Evolutionary conservation across 2,797 vertebrate genomes (phyloP), one percentile per base, ranked within the genome.

Genomic region (Danio choprae): DNA sequence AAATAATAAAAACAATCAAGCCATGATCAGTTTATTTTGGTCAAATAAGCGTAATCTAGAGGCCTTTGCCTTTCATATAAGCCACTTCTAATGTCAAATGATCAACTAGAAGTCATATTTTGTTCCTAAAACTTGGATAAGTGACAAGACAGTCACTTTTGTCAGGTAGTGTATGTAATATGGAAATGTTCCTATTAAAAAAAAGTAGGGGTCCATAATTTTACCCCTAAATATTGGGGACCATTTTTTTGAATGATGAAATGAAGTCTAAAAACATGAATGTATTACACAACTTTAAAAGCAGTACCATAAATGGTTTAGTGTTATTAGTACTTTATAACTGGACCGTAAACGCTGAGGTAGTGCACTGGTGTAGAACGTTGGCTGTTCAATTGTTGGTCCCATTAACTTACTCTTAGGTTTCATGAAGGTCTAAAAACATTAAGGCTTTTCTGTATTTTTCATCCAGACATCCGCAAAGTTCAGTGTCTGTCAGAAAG

Each of bases 281-380:
- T 65, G 62, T 55, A 22, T 41, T 20, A 5, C 4, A 56, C 20
- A 65, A 36, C 60, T 50, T 48, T 36, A 50, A 13, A 74, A 60
- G 15, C 6, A n/a, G 15, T 36, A n/a, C 13, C 55, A 58, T 48
- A 13, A 13, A n/a, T 48, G 71, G 18, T 58, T 83, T 67, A 22
- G 56, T 76, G 29, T 77, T 20, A 36, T 43, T 29, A 29, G 29
- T 22, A 63, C 16, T 46, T 20, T 38, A 44, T 12, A 29, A 13
- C 18, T 18, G 44, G 46, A 64, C 40, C 8, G 4, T 58, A 43
- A 60, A 62, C 46, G 55, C 56, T 84, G 85, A 86, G 85, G 85
- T 86, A 86, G 85, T 48, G 8, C 43, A 77, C 60, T 81, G 72
- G 46, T 81, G 50, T 58, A 16, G 50, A 46, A 70, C 51, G 5